phyloP scores from a whole-genome alignment of 2,888 invertebrate species.

The Tachina grossa region DNA sequence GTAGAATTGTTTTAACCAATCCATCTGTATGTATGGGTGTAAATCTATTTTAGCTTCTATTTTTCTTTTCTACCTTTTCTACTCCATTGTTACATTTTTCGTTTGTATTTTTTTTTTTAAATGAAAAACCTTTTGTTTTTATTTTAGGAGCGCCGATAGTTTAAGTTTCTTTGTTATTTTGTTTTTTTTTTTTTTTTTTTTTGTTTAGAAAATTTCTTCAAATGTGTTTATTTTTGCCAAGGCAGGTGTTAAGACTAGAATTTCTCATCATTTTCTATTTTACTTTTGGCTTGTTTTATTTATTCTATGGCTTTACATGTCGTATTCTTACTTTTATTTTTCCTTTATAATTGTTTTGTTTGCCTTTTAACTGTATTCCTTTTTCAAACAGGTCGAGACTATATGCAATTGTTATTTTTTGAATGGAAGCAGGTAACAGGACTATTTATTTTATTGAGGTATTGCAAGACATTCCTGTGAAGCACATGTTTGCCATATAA shows the following conservation, averaged over 20 bases:
- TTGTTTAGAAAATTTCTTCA: slow-evolving; percentile 66
- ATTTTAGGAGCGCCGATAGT: slow-evolving; percentile 26
- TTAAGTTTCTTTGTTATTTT: slow-evolving; percentile 21
- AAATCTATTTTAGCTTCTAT: slow-evolving; percentile 12
- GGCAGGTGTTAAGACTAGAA: slow-evolving; percentile 76
- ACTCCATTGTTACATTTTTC: background rate
- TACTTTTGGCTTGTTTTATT: slow-evolving; percentile 17
- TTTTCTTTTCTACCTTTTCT: background rate
- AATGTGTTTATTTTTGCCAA: slow-evolving; percentile 23
- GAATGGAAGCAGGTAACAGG: slow-evolving; percentile 64
- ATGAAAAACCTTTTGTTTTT: slow-evolving; percentile 28
- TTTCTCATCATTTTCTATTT: slow-evolving; percentile 53
- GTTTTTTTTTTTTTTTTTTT: background rate
- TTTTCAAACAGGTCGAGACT: slow-evolving; percentile 53
- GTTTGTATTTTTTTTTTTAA: background rate
- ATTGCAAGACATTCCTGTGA: slow-evolving; percentile 67
- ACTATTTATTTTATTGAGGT: slow-evolving; percentile 38
- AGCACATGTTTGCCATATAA: background rate
- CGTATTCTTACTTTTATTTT: slow-evolving; percentile 71
- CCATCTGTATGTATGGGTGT: too few relatives aligned
- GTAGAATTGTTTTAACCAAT: background rate
- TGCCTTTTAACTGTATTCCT: slow-evolving; percentile 25
- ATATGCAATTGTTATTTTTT: slow-evolving; percentile 71
- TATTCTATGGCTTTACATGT: slow-evolving; percentile 48
- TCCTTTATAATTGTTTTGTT: slow-evolving; percentile 43